Conservation (phyloP, 2,113 vertebrate species). For the Macroglossus sobrinus region DNA sequence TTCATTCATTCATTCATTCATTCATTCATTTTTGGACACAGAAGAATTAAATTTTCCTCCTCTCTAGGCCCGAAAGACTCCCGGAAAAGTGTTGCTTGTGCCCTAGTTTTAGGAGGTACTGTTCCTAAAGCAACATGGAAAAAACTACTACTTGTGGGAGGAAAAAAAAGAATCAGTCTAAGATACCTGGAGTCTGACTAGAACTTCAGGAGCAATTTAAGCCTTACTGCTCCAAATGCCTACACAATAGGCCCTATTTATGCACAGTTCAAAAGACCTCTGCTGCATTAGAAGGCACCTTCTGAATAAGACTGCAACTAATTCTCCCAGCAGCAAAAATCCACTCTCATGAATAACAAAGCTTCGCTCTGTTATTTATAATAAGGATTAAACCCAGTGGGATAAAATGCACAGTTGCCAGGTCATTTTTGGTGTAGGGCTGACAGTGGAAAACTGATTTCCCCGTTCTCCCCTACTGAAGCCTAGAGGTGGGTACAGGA, state of each 20-base stretch:
- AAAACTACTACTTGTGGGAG: not conserved
- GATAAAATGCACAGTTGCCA: slow-evolving; percentile 12
- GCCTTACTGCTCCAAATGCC: not conserved
- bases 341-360: slow-evolving; percentile 46
- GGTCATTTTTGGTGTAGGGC: not conserved
- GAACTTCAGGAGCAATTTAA: slow-evolving; percentile 38
- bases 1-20: too few relatives aligned
- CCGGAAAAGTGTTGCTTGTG: not conserved
- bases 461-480: not conserved
- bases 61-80: not conserved
- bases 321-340: slow-evolving; percentile 57
- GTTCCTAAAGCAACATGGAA: not conserved
- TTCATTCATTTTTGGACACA: not conserved
- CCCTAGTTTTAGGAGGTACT: not conserved
- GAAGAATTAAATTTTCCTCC: not conserved
- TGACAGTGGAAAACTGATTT: not conserved
- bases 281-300: slow-evolving; percentile 57
- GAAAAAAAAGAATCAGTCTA: not conserved
- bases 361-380: slow-evolving; percentile 48
- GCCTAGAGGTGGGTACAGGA: not conserved
- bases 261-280: slow-evolving; percentile 39
- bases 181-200: not conserved
- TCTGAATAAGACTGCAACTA: not conserved
- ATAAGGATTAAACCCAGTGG: slow-evolving; percentile 57
- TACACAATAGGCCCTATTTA: slow-evolving; percentile 60